These are phyloP conservation scores for Anser brachyrhynchus DNA, from an alignment of 2,113 vertebrate genomes.

Conservation along the genomic window DNA sequence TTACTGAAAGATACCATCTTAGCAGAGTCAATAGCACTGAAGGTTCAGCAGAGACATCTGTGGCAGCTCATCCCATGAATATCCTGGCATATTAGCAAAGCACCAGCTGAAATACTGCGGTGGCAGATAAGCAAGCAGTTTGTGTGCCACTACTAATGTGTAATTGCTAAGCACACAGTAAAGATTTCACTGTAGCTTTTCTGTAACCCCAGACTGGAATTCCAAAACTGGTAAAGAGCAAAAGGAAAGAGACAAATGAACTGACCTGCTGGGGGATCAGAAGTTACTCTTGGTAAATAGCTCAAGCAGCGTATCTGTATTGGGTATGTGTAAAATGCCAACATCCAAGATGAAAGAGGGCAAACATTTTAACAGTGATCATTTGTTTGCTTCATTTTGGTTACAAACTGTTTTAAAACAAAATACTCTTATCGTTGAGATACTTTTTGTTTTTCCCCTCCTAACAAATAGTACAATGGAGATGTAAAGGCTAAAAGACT, in stretches of 20 bases:
- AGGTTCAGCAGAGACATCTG: background rate
- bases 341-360: background rate
- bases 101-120: conserved; percentile 21
- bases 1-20: background rate
- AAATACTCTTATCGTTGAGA: background rate
- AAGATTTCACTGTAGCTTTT: background rate
- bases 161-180: background rate
- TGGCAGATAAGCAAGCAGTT: background rate
- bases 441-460: background rate
- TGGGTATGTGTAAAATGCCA: background rate
- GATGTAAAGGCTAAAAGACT: background rate
- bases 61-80: background rate
- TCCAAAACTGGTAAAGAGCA: background rate
- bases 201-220: background rate
- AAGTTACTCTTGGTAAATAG: background rate
- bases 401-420: background rate
- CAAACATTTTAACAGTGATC: background rate
- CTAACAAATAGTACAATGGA: background rate
- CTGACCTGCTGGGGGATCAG: background rate
- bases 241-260: background rate
- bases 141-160: background rate
- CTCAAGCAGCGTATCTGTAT: background rate
- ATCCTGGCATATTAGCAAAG: background rate
- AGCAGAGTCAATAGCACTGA: background rate
- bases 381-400: background rate